These are phyloP conservation scores for Tiliacea aurago DNA, from an alignment of 2,888 invertebrate genomes.

Conservation along the genomic window DNA sequence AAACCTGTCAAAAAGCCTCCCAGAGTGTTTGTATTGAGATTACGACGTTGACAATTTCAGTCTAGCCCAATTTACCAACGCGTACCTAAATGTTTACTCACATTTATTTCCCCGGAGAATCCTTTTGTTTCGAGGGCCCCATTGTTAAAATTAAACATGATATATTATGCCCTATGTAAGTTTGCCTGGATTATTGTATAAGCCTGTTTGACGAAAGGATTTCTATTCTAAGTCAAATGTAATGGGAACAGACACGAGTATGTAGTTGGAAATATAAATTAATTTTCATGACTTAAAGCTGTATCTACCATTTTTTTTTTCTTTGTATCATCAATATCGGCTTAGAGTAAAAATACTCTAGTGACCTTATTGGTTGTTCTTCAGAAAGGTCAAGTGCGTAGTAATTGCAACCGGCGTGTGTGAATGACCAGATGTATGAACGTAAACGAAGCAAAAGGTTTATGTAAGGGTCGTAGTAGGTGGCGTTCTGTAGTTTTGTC, in stretches of 20 bases:
- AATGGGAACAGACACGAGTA: not conserved
- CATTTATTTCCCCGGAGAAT: slow-evolving; percentile 44
- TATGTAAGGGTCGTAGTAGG: too few relatives aligned
- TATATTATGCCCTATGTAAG: slow-evolving; percentile 24
- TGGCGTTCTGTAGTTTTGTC: too few relatives aligned
- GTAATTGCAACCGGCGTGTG: too few relatives aligned
- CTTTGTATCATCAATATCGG: not conserved
- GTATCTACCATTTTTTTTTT: not conserved
- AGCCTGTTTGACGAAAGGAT: slow-evolving; percentile 15
- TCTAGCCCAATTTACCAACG: slow-evolving; percentile 27
- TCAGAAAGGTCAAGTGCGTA: too few relatives aligned
- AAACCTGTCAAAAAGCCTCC: slow-evolving; percentile 4
- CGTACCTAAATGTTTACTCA: slow-evolving; percentile 27
- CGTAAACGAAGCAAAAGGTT: too few relatives aligned
- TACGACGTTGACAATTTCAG: slow-evolving; percentile 26
- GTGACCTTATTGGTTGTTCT: too few relatives aligned
- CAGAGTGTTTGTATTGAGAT: slow-evolving; percentile 39
- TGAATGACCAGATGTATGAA: too few relatives aligned
- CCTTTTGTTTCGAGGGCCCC: slow-evolving; percentile 36
- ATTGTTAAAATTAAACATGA: slow-evolving; percentile 41
- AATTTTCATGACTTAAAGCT: not conserved
- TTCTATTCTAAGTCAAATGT: slow-evolving; percentile 11
- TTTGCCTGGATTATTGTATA: slow-evolving; percentile 6
- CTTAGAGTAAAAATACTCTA: not conserved
- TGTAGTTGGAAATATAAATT: not conserved